Evolutionary conservation across 2,113 vertebrate genomes (phyloP), one percentile per base, ranked within the genome.

Genomic region (Numida meleagris): DNA sequence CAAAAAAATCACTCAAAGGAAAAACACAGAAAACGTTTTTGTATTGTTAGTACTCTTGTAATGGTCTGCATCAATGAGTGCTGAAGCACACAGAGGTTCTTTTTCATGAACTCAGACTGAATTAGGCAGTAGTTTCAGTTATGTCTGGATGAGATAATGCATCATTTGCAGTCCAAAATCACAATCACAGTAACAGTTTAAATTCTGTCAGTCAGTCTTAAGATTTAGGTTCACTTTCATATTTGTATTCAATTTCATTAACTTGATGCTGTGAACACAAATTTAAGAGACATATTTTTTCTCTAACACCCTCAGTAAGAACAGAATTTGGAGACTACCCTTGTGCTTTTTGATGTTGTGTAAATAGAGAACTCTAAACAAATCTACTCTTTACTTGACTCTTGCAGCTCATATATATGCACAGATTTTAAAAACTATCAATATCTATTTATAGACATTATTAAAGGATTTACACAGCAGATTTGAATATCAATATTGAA

Each of bases 1-100:
- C 48, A 14, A 43, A 89, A 80, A 89, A 6, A 10, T 38, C 42
- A 46, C 63, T 96, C 24, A 86, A 67, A 95, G 57, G 31, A 16
- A 87, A 83, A 82, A 31, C 53, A 72, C 1, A 55, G 43, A 65
- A 62, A 95, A 57, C 1, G 1, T n/a, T 70, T 85, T 70, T 79
- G 33, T 43, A 14, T 36, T 89, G 84, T 78, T 90, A 16, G 40
- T 75, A 72, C 24, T 38, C 76, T 65, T 17, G 42, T 9, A 40
- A 81, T 1, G 0, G 24, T 90, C 40, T 66, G 62, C 3, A 1
- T 46, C 76, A 77, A 48, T 48, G 38, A 59, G 55, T 23, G 81
- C 74, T 76, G 1, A 0, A 46, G 55, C 71, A 65, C 27, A 5
- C 1, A 4, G 4, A 77, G 14, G 4, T 18, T 70, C 27, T 34